Evolutionary conservation across 2,113 vertebrate genomes (phyloP).

Genomic region (Ammodytes marinus): DNA sequence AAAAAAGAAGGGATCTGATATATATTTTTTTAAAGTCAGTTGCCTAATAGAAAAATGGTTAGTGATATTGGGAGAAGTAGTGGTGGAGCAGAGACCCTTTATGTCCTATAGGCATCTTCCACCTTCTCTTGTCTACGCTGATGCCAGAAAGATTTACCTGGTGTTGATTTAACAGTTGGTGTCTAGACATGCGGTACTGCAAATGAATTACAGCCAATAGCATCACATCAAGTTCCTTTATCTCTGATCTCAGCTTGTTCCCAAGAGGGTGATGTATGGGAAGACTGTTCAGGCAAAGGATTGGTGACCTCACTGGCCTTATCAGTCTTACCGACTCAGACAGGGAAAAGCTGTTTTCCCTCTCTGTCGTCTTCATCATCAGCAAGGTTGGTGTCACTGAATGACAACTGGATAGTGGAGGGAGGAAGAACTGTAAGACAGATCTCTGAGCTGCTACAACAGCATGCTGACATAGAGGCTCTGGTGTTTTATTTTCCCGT

Average conservation of each 20-base stretch:
- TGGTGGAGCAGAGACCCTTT: background rate
- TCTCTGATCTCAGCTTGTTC: background rate
- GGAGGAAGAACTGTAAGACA: background rate
- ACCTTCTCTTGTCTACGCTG: background rate
- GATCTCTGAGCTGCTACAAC: background rate
- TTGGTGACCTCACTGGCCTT: background rate
- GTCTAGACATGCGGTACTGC: no score
- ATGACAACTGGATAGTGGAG: background rate
- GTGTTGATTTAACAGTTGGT: background rate
- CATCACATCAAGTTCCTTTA: background rate
- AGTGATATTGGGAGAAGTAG: background rate
- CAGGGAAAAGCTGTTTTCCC: background rate
- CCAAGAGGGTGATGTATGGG: background rate
- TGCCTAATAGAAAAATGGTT: no score
- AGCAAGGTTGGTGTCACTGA: background rate
- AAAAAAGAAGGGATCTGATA: background rate
- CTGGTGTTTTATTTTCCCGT: background rate
- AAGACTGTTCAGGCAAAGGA: background rate
- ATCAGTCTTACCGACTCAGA: background rate
- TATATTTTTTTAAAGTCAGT: background rate
- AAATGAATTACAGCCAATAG: background rate
- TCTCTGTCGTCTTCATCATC: constrained; percentile 2
- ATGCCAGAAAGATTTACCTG: background rate
- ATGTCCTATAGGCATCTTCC: background rate
- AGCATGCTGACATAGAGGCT: background rate